Percentiles rank a stretch among this genome's conserved stretches.
These are phyloP conservation scores for Aepyceros melampus DNA, from an alignment of 2,113 vertebrate species.

Conservation along the genomic window DNA sequence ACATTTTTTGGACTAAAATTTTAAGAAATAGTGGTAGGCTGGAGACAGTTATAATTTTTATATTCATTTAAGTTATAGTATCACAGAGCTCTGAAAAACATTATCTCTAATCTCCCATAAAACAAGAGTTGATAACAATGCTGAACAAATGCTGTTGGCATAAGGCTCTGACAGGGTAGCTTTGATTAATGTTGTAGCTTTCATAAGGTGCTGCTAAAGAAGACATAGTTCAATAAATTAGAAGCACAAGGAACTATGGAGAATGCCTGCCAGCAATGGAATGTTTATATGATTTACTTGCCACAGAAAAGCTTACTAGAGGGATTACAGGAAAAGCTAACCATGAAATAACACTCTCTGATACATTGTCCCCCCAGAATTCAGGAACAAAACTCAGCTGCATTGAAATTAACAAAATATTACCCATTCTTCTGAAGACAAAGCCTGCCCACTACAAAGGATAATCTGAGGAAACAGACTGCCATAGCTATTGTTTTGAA, in stretches of 20 bases:
- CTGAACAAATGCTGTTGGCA: conserved; percentile 17
- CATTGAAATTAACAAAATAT: neutral
- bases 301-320: neutral
- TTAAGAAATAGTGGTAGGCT: neutral
- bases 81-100: neutral
- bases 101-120: conserved; percentile 28
- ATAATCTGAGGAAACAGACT: neutral
- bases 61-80: conserved; percentile 8
- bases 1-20: neutral
- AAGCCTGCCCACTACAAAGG: neutral
- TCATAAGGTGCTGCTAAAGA: neutral
- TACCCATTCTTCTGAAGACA: neutral
- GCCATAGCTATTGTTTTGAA: neutral
- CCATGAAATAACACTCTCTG: neutral
- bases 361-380: neutral
- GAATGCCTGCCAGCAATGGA: neutral
- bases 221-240: conserved; percentile 58
- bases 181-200: conserved; percentile 34
- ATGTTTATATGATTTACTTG: conserved; percentile 29
- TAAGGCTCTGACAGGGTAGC: neutral
- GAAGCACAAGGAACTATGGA: neutral
- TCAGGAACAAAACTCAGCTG: neutral
- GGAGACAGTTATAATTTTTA: neutral
- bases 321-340: conserved; percentile 33
- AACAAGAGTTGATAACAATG: conserved; percentile 16